Conservation (phyloP, 2,113 vertebrate genomes). For the Lepus europaeus region DNA sequence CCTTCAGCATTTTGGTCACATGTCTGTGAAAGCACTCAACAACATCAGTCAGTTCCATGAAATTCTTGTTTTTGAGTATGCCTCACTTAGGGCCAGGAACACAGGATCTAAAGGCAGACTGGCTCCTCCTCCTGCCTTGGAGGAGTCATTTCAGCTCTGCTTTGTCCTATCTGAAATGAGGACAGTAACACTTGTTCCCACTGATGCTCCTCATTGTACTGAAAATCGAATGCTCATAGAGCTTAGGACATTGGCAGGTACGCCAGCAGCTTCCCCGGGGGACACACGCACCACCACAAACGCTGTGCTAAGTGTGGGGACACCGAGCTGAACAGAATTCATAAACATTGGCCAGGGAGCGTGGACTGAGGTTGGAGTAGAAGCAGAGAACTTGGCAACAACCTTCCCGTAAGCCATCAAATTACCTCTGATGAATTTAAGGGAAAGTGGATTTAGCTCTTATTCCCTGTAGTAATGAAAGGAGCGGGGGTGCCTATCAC, state of each 20-base stretch:
- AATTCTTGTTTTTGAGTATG: neutral
- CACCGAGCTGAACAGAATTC: neutral
- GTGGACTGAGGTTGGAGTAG: neutral
- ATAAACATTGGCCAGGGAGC: neutral
- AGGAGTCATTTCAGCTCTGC: neutral
- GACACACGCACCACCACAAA: neutral
- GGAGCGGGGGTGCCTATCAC: neutral
- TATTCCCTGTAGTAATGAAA: neutral
- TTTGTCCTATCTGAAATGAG: neutral
- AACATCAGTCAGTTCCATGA: neutral
- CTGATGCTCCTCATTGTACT: neutral
- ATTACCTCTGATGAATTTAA: constrained; percentile 14
- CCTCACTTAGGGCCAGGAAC: neutral
- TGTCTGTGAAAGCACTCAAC: neutral
- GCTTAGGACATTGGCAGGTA: neutral
- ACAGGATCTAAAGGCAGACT: neutral
- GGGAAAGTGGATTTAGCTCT: neutral
- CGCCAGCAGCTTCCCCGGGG: neutral
- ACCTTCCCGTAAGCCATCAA: neutral
- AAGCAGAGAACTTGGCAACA: constrained; percentile 34
- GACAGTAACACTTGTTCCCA: neutral
- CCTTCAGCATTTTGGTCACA: neutral
- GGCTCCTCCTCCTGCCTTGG: neutral
- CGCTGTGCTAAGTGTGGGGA: neutral
- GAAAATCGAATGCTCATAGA: neutral